Conservation (phyloP, 2,888 invertebrate species). For the Pristionchus maxplancki region DNA sequence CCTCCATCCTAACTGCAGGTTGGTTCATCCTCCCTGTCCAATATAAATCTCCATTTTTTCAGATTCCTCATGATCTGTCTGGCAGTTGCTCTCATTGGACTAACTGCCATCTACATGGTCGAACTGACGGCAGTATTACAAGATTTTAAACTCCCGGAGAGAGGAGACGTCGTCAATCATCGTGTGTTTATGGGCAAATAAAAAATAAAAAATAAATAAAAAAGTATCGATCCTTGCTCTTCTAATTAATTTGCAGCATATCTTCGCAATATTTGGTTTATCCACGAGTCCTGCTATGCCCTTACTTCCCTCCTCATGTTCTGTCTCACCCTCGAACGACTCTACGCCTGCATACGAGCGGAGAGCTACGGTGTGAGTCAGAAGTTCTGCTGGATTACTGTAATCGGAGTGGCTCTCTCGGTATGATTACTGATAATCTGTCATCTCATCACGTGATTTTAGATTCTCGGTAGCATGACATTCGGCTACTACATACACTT, state of each 20-base stretch:
- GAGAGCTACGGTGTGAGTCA: background rate
- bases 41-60: background rate
- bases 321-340: conserved; percentile 28
- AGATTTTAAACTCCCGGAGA: background rate
- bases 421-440: background rate
- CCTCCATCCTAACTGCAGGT: conserved; percentile 42
- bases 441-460: background rate
- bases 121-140: background rate
- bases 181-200: background rate
- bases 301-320: conserved; percentile 24
- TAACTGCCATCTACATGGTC: background rate
- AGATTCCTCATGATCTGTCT: background rate
- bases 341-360: background rate
- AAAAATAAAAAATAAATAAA: too few species aligned
- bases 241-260: background rate
- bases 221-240: too few species aligned
- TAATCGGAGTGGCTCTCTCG: background rate
- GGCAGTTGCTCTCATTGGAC: background rate
- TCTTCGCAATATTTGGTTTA: conserved; percentile 12
- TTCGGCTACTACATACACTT: conserved; percentile 48
- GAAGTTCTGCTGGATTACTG: background rate
- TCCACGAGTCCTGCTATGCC: conserved; percentile 19
- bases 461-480: background rate
- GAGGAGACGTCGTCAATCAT: background rate
- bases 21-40: background rate